A percentile compares a stretch with the other conserved stretches of the same genome.
Evolutionary conservation across 2,888 invertebrate species (phyloP).

Genomic region (Diaphora mendica): DNA sequence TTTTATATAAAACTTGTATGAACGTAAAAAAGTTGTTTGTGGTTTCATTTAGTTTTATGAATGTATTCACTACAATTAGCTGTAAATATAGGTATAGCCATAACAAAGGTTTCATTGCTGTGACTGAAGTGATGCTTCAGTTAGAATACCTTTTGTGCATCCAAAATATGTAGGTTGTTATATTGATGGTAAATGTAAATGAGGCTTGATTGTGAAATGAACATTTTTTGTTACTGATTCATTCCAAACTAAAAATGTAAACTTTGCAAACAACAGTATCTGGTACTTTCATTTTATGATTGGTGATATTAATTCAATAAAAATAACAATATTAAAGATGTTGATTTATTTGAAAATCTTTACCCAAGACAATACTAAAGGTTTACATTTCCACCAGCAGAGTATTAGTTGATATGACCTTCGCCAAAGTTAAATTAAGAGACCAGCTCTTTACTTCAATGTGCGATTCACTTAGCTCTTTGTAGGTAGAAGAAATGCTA

Average conservation of each 20-base stretch:
- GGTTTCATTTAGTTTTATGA: conserved; percentile 29
- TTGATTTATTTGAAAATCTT: not conserved
- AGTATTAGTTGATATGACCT: not conserved
- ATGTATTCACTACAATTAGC: conserved; percentile 44
- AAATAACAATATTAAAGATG: conserved; percentile 22
- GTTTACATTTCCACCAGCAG: not conserved
- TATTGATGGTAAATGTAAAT: conserved; percentile 7
- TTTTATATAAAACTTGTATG: conserved; percentile 4
- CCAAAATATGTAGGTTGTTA: conserved; percentile 27
- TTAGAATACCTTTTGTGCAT: conserved; percentile 40
- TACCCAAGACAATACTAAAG: not conserved
- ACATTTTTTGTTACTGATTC: conserved; percentile 29
- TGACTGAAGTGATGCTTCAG: conserved; percentile 29
- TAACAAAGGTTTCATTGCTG: conserved; percentile 37
- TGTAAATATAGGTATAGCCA: conserved; percentile 48
- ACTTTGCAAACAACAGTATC: conserved; percentile 15
- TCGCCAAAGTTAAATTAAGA: too few relatives aligned
- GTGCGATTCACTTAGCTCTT: too few relatives aligned
- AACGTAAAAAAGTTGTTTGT: conserved; percentile 28
- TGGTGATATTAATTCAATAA: conserved; percentile 44
- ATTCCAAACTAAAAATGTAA: conserved; percentile 38
- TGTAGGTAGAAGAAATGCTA: too few relatives aligned
- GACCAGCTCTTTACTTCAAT: too few relatives aligned
- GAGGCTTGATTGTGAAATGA: conserved; percentile 8
- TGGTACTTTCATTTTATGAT: conserved; percentile 34